phyloP scores from a whole-genome alignment of 2,797 vertebrate species.

The Enteromius viviparus region DNA sequence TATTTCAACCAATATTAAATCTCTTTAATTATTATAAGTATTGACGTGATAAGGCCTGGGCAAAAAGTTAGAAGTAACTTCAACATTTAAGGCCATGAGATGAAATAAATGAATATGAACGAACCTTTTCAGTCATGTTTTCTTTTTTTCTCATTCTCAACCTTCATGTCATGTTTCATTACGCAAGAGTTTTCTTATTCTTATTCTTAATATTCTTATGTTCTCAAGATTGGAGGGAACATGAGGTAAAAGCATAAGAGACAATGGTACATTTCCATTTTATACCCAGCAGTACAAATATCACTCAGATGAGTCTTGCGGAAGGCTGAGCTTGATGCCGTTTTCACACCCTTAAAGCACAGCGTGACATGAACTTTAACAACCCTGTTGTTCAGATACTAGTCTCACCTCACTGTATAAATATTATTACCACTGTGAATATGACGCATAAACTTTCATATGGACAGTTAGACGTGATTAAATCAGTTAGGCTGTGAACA shows the following conservation, averaged over 20 bases:
- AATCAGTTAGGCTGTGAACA: conserved; percentile 14
- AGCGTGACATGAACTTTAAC: conserved; percentile 30
- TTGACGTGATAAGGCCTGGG: background rate
- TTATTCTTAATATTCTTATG: background rate
- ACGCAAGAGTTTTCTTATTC: background rate
- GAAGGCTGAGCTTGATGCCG: background rate
- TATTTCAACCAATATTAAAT: background rate
- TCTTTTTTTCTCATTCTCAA: background rate
- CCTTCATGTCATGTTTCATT: background rate
- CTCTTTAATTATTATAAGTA: background rate
- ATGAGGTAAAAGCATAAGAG: conserved; percentile 13
- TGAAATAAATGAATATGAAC: background rate
- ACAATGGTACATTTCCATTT: conserved; percentile 17
- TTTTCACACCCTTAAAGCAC: conserved; percentile 26
- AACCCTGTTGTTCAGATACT: conserved; percentile 35
- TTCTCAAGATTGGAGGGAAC: background rate
- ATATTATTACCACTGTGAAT: conserved; percentile 31
- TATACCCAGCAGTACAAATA: background rate
- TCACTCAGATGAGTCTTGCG: conserved; percentile 6
- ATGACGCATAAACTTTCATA: conserved; percentile 27
- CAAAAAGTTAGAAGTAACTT: background rate
- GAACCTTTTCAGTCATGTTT: background rate
- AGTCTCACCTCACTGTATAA: conserved; percentile 24
- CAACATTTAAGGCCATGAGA: background rate
- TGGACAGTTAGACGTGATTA: conserved; percentile 25